Evolutionary conservation across 2,888 invertebrate species (phyloP), one percentile per base, ranked within the genome.

Genomic region (Drosophila nigricruria): DNA sequence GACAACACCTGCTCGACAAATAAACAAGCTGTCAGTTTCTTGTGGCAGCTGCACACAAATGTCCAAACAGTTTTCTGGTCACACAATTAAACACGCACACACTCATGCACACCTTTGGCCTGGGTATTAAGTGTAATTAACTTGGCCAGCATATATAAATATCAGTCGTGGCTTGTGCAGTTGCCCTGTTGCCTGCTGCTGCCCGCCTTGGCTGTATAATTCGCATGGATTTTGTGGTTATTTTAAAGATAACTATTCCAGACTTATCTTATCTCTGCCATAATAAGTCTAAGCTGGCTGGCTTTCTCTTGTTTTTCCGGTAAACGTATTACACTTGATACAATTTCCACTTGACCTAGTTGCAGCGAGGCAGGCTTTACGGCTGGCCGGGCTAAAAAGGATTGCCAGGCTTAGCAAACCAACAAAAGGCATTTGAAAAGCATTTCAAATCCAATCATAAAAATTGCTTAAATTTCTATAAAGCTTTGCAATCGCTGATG

Each of bases 101-200:
- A 50, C 49, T 58, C 49, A 60, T 40, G 36, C 38, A 45, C 32
- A 56, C 59, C 65, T 81, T 67, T 71, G 65, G 70, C 68, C 62
- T 63, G 72, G 68, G 89, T 82, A 82, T 84, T 86, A 89, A 84
- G 85, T 85, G 88, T 89, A 86, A 89, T 86, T 86, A 86, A 86
- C 86, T 86, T 86, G 83, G 74, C 72, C 74, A 27, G 50, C 40
- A 27, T 20, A 53, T 65, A 43, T 20, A 34, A 42, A 20, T 25
- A 36, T 27, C n/a, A 6, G 9, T 8, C 14, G 2, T 14, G 40
- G 34, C 50, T 27, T 58, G 18, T 47, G 52, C 61, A 30, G 18
- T 23, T 65, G 34, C 42, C n/a, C n/a, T n/a, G n/a, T n/a, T n/a
- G n/a, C 18, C 16, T 59, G 56, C 63, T 66, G 1, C n/a, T 36